Evolutionary conservation across 2,888 invertebrate genomes (phyloP), one percentile per base, ranked within the genome.

Genomic region (Caenorhabditis parvicauda): DNA sequence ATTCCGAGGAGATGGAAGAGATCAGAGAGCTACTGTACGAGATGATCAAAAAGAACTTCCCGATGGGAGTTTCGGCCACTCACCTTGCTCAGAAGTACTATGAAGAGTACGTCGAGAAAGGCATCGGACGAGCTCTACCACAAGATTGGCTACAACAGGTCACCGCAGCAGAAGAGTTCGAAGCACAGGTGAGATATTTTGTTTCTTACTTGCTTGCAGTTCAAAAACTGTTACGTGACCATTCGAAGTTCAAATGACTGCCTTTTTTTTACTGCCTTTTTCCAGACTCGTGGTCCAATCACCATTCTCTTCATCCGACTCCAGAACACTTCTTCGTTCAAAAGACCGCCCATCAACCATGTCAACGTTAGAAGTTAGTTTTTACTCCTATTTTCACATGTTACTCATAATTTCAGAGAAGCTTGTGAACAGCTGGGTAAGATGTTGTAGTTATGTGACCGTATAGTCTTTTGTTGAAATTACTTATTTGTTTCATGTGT

Each of bases 1-100:
- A 64, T n/a, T 72, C 72, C 0, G 74, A 74, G 46, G 74, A 74
- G 41, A 74, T 74, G 74, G 74, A 74, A 44, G 74, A 74, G 48
- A 66, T 74, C 19, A 58, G 74, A n/a, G 74, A 74, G 45, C 50
- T 70, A 27, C 62, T 74, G 4, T 74, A 74, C 42, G 70, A 66
- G 38, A 54, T 69, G 55, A 72, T 74, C 54, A 67, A 74, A 38
- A 69, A 64, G 49, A 67, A 64, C 43, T 74, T 72, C 44, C 65
- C 74, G 21, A 64, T 67, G 59, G 74, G 74, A 7, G 74, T 74
- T 1, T 57, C 67, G 0, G 64, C 74, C 5, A 60, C 64, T 12
- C 72, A 70, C 59, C 46, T 74, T 17, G 64, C 70, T 7, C 67
- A 72, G n/a, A 64, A 62, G 41, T 74, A 74, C 59, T 58, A 66